Evolutionary conservation across 2,113 vertebrate genomes (phyloP).

Genomic region (Mustela lutreola): DNA sequence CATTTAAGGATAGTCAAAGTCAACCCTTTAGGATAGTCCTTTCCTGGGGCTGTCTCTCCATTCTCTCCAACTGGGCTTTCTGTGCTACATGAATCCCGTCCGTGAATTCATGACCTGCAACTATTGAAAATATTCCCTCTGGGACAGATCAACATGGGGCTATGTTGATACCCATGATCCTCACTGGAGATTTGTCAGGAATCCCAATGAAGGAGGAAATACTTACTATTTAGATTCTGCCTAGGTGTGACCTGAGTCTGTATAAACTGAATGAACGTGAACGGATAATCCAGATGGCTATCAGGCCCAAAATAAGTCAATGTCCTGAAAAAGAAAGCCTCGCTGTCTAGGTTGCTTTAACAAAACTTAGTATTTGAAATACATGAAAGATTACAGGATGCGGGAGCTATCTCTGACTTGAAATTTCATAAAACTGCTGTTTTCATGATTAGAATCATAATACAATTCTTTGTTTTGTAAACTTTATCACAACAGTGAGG

Average conservation of each 20-base stretch:
- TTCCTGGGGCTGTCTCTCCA: background rate
- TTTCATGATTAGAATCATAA: background rate
- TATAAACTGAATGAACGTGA: background rate
- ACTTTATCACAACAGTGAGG: background rate
- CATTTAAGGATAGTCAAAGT: background rate
- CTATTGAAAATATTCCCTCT: background rate
- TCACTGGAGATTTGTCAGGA: background rate
- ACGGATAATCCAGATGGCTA: background rate
- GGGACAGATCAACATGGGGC: background rate
- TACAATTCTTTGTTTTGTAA: background rate
- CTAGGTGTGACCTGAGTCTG: background rate
- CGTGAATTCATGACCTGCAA: background rate
- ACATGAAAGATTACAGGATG: background rate
- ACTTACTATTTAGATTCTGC: background rate
- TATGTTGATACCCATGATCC: background rate
- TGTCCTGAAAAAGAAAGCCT: background rate
- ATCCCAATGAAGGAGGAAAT: background rate
- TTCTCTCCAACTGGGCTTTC: background rate
- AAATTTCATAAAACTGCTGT: background rate
- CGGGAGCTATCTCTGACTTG: background rate
- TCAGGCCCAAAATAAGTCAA: background rate
- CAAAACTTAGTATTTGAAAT: background rate
- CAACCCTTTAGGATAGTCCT: too few species aligned
- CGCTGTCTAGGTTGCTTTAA: background rate
- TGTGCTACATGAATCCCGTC: background rate